Conservation (phyloP, 2,797 vertebrate species). For the Pangasius mekongensis region DNA sequence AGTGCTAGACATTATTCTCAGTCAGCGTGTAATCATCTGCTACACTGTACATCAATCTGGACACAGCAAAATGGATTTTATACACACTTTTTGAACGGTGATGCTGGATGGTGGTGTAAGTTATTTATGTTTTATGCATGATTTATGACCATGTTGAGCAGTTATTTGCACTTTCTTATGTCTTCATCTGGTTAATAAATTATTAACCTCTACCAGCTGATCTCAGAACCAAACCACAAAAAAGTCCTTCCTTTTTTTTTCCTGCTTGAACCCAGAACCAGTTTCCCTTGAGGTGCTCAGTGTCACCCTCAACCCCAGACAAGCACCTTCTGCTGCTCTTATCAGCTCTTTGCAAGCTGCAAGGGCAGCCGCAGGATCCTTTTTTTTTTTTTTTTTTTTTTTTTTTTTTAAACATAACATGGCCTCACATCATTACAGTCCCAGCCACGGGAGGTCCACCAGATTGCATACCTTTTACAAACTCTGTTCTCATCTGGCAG, state of each 20-base stretch:
- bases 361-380: conserved; percentile 60
- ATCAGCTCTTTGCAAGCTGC: conserved; percentile 81
- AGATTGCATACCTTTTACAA: conserved; percentile 63
- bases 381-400: conserved; percentile 55
- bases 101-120: background rate
- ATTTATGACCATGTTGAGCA: conserved; percentile 21
- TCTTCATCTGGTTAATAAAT: conserved; percentile 27
- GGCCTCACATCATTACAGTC: conserved; percentile 60
- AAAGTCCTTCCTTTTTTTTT: background rate
- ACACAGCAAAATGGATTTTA: conserved; percentile 1
- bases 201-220: conserved; percentile 30
- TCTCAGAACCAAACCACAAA: conserved; percentile 25
- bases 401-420: conserved; percentile 64
- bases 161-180: conserved; percentile 20
- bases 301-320: conserved; percentile 55
- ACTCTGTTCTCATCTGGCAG: conserved; percentile 53
- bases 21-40: background rate
- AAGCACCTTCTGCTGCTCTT: conserved; percentile 70
- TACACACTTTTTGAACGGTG: background rate
- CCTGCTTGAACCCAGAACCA: conserved; percentile 20
- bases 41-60: conserved; percentile 12
- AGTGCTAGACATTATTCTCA: background rate
- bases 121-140: conserved; percentile 21
- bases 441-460: conserved; percentile 69
- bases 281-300: conserved; percentile 45